Evolutionary conservation across 2,888 invertebrate species (phyloP).

Genomic region (Minunthozetes semirufus): DNA sequence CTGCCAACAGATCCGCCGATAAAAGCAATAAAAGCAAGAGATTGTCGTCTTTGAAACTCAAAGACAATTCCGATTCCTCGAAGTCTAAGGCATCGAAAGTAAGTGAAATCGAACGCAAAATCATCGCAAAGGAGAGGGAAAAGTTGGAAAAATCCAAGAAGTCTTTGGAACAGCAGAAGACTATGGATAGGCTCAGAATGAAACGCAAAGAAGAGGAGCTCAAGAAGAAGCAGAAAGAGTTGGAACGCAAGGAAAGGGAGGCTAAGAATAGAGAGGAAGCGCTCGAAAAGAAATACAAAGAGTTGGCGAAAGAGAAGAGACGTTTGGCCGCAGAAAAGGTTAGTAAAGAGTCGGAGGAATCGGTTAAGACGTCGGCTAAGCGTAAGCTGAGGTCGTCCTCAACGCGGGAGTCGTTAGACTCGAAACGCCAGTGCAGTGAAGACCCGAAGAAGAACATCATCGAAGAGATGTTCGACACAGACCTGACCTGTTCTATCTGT

Average conservation of each 20-base stretch:
- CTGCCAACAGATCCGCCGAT: not conserved
- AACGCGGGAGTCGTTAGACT: too few relatives aligned
- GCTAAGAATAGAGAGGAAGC: not conserved
- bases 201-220: not conserved
- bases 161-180: not conserved
- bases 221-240: not conserved
- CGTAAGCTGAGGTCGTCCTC: not conserved
- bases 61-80: not conserved
- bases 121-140: not conserved
- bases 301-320: not conserved
- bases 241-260: not conserved
- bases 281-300: not conserved
- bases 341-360: not conserved
- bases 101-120: not conserved
- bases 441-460: not conserved
- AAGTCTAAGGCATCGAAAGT: not conserved
- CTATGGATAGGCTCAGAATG: not conserved
- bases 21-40: not conserved
- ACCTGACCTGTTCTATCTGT: slow-evolving; percentile 33
- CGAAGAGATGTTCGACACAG: not conserved
- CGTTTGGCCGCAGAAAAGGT: not conserved
- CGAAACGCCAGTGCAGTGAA: not conserved
- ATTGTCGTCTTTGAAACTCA: not conserved
- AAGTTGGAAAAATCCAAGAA: not conserved
- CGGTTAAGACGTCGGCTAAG: not conserved